Percentiles rank a stretch among this genome's conserved stretches.
phyloP scores from a whole-genome alignment of 2,113 vertebrate genomes.

The Sylvilagus bachmani region DNA sequence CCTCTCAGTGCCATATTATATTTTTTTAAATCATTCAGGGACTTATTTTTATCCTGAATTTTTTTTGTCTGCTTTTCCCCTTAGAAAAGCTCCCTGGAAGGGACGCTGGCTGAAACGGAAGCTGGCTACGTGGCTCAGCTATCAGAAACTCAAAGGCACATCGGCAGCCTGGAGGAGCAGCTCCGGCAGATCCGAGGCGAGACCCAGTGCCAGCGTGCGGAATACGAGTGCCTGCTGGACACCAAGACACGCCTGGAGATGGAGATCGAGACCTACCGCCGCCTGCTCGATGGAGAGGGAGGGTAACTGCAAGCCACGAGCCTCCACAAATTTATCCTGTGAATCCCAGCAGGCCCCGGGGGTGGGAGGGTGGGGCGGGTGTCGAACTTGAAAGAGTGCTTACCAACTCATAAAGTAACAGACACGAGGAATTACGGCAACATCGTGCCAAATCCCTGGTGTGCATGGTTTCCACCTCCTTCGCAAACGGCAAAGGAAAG shows the following conservation, averaged over 20 bases:
- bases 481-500: neutral
- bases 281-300: constrained; percentile 82
- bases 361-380: rapidly evolving
- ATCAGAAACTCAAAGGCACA: constrained; percentile 86
- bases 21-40: neutral
- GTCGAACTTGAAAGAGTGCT: neutral
- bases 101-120: constrained; percentile 90
- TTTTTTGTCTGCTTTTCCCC: neutral
- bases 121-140: constrained; percentile 86
- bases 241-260: constrained; percentile 86
- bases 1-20: no score
- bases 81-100: constrained; percentile 92
- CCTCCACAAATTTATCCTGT: neutral
- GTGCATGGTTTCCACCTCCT: neutral
- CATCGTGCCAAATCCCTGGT: no score
- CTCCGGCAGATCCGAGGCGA: constrained; percentile 86
- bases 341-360: neutral
- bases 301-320: constrained; percentile 2
- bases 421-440: neutral
- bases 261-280: constrained; percentile 87
- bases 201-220: constrained; percentile 87
- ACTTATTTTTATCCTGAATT: neutral
- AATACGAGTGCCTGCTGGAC: constrained; percentile 88
- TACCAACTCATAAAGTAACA: neutral
- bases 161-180: constrained; percentile 89